Conservation (phyloP, 2,797 vertebrate genomes). For the Momotus momota region DNA sequence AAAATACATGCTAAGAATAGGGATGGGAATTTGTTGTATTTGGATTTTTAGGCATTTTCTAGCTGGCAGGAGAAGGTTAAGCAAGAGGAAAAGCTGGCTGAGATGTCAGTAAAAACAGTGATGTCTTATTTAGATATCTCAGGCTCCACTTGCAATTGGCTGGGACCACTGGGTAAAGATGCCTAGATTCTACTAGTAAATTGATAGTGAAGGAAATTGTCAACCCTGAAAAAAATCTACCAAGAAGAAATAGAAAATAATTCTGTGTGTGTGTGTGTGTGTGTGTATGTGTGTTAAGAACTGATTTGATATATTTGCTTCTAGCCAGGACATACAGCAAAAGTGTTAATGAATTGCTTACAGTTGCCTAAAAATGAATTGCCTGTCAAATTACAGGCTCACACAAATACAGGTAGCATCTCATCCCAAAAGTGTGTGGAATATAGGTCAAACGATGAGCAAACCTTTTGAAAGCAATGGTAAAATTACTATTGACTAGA, state of each 20-base stretch:
- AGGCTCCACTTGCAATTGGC: background rate
- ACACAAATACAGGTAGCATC: background rate
- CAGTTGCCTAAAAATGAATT: background rate
- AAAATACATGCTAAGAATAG: background rate
- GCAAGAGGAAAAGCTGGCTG: background rate
- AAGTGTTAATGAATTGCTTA: background rate
- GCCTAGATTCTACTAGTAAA: background rate
- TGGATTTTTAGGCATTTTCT: background rate
- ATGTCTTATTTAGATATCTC: background rate
- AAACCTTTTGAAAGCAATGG: background rate
- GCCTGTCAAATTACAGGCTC: background rate
- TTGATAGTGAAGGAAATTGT: background rate
- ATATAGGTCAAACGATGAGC: background rate
- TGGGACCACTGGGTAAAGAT: background rate
- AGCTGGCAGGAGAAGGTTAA: background rate
- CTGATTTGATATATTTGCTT: background rate
- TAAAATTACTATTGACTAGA: background rate
- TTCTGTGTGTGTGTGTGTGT: background rate
- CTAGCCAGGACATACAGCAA: background rate
- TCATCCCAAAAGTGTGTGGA: background rate
- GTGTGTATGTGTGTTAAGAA: background rate
- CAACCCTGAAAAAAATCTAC: background rate
- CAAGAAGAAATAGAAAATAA: background rate
- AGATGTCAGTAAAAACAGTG: background rate
- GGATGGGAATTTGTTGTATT: background rate